A percentile compares a stretch with the other conserved stretches of the same genome.
Conservation (phyloP, 2,797 vertebrate species). For the Podarcis siculus region DNA sequence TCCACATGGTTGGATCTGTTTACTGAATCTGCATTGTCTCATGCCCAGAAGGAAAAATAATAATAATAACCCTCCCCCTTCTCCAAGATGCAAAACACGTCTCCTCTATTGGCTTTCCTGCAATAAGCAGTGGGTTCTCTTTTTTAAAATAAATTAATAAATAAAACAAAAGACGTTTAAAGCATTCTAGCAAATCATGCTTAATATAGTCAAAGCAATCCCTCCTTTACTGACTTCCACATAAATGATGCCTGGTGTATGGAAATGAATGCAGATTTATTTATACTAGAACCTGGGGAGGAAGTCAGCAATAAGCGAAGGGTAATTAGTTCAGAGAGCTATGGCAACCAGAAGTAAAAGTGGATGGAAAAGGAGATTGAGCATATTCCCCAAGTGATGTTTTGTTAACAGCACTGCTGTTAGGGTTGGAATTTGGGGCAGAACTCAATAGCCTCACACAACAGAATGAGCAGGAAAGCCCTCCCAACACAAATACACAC, state of each 20-base stretch:
- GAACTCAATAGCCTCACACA: neutral
- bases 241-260: conserved; percentile 17
- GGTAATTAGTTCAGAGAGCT: conserved; percentile 3
- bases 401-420: neutral
- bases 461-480: neutral
- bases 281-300: neutral
- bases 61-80: neutral
- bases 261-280: conserved; percentile 33
- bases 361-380: neutral
- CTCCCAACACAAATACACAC: no score
- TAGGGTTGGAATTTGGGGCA: neutral
- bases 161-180: neutral
- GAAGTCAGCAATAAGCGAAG: conserved; percentile 5
- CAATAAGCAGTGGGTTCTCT: neutral
- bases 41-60: conserved; percentile 23
- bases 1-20: conserved; percentile 22
- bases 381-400: neutral
- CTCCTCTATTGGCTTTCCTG: conserved; percentile 29
- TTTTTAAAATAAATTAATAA: neutral
- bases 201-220: neutral
- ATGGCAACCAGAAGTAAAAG: neutral
- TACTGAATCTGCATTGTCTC: conserved; percentile 40
- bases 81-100: conserved; percentile 39
- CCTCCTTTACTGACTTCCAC: conserved; percentile 29
- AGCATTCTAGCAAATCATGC: conserved; percentile 10